These are phyloP conservation scores for Entomobrya multifasciata DNA, from an alignment of 2,888 invertebrate species.

Conservation along the genomic window DNA sequence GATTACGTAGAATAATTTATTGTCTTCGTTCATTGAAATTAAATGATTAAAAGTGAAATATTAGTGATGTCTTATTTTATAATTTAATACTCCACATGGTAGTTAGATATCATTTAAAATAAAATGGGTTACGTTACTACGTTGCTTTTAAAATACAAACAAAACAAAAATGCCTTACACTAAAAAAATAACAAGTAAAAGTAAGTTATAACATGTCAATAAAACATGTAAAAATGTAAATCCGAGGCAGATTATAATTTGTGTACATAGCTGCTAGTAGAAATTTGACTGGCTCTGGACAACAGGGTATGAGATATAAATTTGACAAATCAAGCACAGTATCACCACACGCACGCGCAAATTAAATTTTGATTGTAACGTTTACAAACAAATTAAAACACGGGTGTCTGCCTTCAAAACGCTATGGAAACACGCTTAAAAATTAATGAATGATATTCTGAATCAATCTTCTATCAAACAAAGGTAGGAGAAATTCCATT, in stretches of 20 bases:
- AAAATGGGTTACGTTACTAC: not conserved
- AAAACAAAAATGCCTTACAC: not conserved
- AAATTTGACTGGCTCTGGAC: slow-evolving; percentile 8
- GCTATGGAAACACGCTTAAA: no score
- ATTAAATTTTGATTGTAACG: slow-evolving; percentile 10
- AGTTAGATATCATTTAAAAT: not conserved
- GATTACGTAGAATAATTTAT: no score
- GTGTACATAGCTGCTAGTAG: not conserved
- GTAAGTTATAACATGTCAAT: no score
- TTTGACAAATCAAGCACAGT: not conserved
- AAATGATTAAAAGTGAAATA: no score
- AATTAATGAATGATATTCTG: no score
- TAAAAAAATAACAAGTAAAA: no score
- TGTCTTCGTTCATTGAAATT: not conserved
- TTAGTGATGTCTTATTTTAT: not conserved
- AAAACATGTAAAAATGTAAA: no score
- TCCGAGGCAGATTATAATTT: no score
- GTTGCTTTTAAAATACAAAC: not conserved
- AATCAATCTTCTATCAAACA: no score
- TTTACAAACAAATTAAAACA: slow-evolving; percentile 27
- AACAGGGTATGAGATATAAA: not conserved
- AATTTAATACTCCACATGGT: not conserved
- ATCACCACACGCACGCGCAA: slow-evolving; percentile 12
- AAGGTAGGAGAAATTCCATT: slow-evolving; percentile 65
- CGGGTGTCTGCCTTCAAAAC: no score